Conservation (phyloP, 2,797 vertebrate genomes). For the Sardinella longiceps region DNA sequence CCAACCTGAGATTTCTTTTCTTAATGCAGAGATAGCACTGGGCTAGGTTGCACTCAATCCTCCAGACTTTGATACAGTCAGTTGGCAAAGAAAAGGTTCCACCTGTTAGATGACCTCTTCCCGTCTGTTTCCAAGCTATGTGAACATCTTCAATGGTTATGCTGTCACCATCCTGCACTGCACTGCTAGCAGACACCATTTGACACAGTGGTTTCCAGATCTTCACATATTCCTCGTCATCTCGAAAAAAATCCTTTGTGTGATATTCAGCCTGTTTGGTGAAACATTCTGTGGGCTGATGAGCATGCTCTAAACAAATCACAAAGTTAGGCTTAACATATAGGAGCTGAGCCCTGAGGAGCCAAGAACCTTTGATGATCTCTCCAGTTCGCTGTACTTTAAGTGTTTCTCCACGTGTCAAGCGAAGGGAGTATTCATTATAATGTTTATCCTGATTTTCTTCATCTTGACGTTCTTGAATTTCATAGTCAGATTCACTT, state of each 20-base stretch:
- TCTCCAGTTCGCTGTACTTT: conserved; percentile 72
- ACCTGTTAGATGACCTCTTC: conserved; percentile 50
- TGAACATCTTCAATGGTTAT: conserved; percentile 77
- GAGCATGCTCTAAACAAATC: conserved; percentile 78
- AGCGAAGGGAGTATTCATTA: conserved; percentile 65
- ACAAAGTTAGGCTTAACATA: conserved; percentile 68
- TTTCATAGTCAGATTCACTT: neutral
- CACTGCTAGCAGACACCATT: conserved; percentile 80
- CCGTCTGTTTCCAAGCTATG: conserved; percentile 67
- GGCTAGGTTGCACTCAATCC: conserved; percentile 73
- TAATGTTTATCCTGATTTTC: conserved; percentile 59
- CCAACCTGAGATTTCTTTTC: conserved; percentile 68
- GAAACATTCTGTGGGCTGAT: conserved; percentile 73
- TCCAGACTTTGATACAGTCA: conserved; percentile 63
- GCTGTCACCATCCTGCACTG: conserved; percentile 77
- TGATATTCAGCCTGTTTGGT: conserved; percentile 51
- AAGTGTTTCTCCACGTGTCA: conserved; percentile 65
- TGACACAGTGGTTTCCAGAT: conserved; percentile 82
- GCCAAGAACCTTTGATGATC: conserved; percentile 66
- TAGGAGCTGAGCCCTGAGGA: conserved; percentile 75
- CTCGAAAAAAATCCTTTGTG: conserved; percentile 21
- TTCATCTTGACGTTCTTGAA: too few species aligned
- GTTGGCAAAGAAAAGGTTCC: conserved; percentile 75
- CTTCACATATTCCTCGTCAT: conserved; percentile 60
- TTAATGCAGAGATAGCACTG: conserved; percentile 86